phyloP scores from a whole-genome alignment of 1,140 invertebrate species.

The Phenacoccus solenopsis region DNA sequence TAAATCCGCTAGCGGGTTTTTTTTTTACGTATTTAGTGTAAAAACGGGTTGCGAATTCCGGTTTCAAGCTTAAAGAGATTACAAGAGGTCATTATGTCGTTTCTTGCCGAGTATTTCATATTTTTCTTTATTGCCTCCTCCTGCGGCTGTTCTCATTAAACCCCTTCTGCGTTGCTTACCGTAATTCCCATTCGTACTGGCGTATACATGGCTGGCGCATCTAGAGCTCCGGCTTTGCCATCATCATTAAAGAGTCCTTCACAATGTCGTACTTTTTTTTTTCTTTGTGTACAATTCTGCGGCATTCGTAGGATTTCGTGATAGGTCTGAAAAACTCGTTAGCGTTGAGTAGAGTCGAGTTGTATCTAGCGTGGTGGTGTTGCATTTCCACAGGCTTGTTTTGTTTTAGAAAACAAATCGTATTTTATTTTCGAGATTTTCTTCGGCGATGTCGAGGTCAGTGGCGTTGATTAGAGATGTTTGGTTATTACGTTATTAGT shows the following conservation, averaged over 20 bases:
- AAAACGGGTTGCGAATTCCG: conserved; percentile 11
- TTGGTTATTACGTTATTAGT: too few species aligned
- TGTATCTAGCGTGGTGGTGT: neutral
- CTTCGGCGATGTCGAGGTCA: too few species aligned
- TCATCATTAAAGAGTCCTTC: neutral
- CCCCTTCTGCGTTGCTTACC: neutral
- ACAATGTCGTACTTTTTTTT: conserved; percentile 7
- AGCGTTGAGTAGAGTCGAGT: neutral
- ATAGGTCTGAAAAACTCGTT: conserved; percentile 9
- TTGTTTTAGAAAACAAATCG: neutral
- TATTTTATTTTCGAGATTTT: too few species aligned
- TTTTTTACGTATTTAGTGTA: neutral
- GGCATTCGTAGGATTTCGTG: conserved; percentile 7
- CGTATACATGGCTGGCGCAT: neutral
- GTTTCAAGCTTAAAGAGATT: conserved; percentile 13
- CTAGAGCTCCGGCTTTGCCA: neutral
- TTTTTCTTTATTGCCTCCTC: conserved; percentile 15
- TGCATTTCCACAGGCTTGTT: neutral
- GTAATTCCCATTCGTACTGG: neutral
- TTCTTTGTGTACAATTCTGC: conserved; percentile 4
- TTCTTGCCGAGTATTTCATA: conserved; percentile 17
- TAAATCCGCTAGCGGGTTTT: neutral
- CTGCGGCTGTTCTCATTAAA: conserved; percentile 12
- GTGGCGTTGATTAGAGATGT: too few species aligned
- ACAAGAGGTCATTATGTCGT: conserved; percentile 16